A percentile compares a stretch with the other conserved stretches of the same genome.
phyloP scores from a whole-genome alignment of 1,140 invertebrate genomes.

The Drosophila dunni region DNA sequence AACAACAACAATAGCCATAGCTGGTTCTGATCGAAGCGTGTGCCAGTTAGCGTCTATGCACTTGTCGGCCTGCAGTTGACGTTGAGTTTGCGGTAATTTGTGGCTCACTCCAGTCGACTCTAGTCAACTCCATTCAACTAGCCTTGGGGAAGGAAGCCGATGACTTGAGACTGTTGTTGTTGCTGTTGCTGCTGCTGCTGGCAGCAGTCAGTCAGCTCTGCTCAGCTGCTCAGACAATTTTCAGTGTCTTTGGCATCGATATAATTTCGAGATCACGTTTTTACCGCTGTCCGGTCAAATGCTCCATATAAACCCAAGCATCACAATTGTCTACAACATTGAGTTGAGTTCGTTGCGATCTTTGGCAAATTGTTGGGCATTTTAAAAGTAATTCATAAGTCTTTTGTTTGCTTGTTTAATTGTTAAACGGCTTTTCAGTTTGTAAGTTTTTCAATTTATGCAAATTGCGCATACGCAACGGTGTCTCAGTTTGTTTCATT shows the following conservation, averaged over 20 bases:
- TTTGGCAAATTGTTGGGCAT: conserved; percentile 37
- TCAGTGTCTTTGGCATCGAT: conserved; percentile 60
- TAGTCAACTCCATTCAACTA: conserved; percentile 6
- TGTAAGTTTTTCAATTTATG: conserved; percentile 58
- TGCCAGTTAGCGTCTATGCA: conserved; percentile 76
- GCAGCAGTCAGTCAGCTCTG: conserved; percentile 40
- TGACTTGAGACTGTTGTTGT: conserved; percentile 13
- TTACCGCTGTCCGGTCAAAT: conserved; percentile 74
- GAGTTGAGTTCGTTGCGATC: background rate
- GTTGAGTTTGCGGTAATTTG: conserved; percentile 75
- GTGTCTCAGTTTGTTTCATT: conserved; percentile 22
- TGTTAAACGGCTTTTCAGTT: conserved; percentile 25
- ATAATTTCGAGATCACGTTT: conserved; percentile 81
- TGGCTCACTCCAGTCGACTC: conserved; percentile 38
- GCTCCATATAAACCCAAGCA: conserved; percentile 60
- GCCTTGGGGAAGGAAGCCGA: conserved; percentile 50
- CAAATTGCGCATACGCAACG: conserved; percentile 60
- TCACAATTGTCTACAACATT: conserved; percentile 7
- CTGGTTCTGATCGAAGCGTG: conserved; percentile 71
- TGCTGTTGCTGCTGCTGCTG: conserved; percentile 24
- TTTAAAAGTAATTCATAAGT: conserved; percentile 68
- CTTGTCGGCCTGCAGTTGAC: conserved; percentile 66
- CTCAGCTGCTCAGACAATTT: conserved; percentile 40
- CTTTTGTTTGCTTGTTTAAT: conserved; percentile 55
- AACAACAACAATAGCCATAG: conserved; percentile 32